phyloP scores from a whole-genome alignment of 2,888 invertebrate species.

The Bembecia ichneumoniformis region DNA sequence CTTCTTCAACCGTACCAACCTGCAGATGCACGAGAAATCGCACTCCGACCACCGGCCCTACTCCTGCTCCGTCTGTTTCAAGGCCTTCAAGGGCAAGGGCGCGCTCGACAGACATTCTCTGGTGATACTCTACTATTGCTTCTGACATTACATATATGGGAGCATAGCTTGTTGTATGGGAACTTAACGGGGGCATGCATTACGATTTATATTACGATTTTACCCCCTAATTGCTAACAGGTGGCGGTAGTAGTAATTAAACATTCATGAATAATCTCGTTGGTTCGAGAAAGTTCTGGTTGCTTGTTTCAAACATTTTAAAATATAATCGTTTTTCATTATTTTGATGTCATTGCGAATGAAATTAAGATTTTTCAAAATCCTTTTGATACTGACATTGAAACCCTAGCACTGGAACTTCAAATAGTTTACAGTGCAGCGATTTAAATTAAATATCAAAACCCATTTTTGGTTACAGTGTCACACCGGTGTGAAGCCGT shows the following conservation, averaged over 20 bases:
- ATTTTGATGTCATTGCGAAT: neutral
- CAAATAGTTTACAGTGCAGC: neutral
- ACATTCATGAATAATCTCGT: too few relatives aligned
- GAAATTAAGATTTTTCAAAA: neutral
- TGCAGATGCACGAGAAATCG: conserved; percentile 52
- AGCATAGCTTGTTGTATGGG: too few relatives aligned
- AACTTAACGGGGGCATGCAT: too few relatives aligned
- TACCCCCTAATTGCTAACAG: too few relatives aligned
- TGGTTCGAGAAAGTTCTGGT: too few relatives aligned
- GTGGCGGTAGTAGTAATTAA: too few relatives aligned
- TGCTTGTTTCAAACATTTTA: too few relatives aligned
- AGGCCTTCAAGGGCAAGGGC: conserved; percentile 56
- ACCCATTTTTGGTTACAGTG: conserved; percentile 17
- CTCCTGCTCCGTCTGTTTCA: conserved; percentile 44
- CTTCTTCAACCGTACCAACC: conserved; percentile 53
- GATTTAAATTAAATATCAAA: neutral
- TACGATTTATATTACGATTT: too few relatives aligned
- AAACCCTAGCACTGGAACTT: neutral
- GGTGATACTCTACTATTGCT: conserved; percentile 17
- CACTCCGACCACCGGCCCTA: conserved; percentile 51
- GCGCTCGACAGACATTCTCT: conserved; percentile 49
- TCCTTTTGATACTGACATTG: neutral
- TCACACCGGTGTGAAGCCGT: conserved; percentile 48
- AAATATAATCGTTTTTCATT: neutral
- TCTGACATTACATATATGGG: neutral